phyloP scores from a whole-genome alignment of 2,888 invertebrate species.

The Cistogaster globosa region DNA sequence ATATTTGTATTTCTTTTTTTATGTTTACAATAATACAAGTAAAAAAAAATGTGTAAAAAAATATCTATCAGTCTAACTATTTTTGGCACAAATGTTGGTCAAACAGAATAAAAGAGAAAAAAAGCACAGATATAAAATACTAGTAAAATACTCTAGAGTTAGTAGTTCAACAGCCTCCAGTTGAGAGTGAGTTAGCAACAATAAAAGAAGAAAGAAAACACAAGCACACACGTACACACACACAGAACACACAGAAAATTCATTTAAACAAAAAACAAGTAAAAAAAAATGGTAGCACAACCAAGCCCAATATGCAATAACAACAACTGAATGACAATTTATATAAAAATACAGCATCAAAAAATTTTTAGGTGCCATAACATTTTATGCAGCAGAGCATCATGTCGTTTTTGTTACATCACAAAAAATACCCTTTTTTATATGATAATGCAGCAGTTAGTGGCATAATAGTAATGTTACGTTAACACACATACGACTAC shows the following conservation, averaged over 20 bases:
- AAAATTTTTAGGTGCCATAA: slow-evolving; percentile 45
- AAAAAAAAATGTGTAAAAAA: slow-evolving; percentile 24
- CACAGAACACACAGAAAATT: slow-evolving; percentile 14
- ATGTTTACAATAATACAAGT: slow-evolving; percentile 1
- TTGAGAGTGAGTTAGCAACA: slow-evolving; percentile 34
- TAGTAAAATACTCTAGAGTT: slow-evolving; percentile 58
- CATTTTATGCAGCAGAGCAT: slow-evolving; percentile 36
- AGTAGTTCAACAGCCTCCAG: slow-evolving; percentile 68
- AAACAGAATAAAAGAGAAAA: slow-evolving; percentile 35
- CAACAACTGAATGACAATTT: slow-evolving; percentile 41
- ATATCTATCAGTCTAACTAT: slow-evolving; percentile 37
- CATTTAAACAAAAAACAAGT: slow-evolving; percentile 48
- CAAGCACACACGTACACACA: background rate
- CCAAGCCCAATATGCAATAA: slow-evolving; percentile 48
- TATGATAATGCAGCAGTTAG: slow-evolving; percentile 49
- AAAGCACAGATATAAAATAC: background rate
- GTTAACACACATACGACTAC: background rate
- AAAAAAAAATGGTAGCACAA: slow-evolving; percentile 40
- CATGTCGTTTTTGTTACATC: slow-evolving; percentile 29
- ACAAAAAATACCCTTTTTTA: slow-evolving; percentile 18
- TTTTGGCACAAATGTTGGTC: slow-evolving; percentile 65
- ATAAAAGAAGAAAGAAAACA: slow-evolving; percentile 21
- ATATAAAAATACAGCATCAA: slow-evolving; percentile 28
- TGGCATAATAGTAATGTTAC: slow-evolving; percentile 38
- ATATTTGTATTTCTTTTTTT: background rate